Evolutionary conservation across 2,113 vertebrate species (phyloP), one percentile per base, ranked within the genome.

Genomic region (Hipposideros armiger): DNA sequence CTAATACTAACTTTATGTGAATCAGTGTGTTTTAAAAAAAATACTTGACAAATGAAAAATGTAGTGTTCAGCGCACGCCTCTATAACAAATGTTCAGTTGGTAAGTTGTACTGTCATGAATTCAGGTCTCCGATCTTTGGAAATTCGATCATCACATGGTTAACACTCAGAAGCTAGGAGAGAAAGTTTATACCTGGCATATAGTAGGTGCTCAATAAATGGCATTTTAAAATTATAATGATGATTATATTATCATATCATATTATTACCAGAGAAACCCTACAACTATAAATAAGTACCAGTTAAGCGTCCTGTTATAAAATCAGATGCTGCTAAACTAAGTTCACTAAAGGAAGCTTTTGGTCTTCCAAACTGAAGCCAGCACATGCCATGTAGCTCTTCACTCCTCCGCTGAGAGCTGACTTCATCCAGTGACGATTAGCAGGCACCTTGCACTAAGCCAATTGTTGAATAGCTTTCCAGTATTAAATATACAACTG

Each of bases 81-180:
- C 70, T 77, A 14, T 22, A 47, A 40, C 62, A 95, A 95, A 77
- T 9, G 2, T 24, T 26, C 80, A 54, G 0, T 3, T 32, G 72
- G 15, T 8, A 74, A 11, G 14, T 17, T 66, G 54, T 54, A 45
- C 26, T 67, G 3, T 76, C 40, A 70, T 17, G 40, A 54, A 77
- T 50, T 42, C 40, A 67, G n/a, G 47, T 76, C n/a, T 74, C n/a
- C n/a, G 40, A 24, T 24, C 36, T 62, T 89, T 67, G 30, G 69
- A 32, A 47, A 45, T 7, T 76, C 60, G 42, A 28, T 47, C 66
- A 28, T 17, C 11, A 62, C 42, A 83, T 4, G 32, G 40, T 81
- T 85, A 74, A 58, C 42, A 80, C 7, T 70, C 87, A 80, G 92
- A 88, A 94, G 36, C 67, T 77, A 89, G 42, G 56, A 92, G 45